Evolutionary conservation across 2,888 invertebrate genomes (phyloP).

Genomic region (Drosophila helvetica): DNA sequence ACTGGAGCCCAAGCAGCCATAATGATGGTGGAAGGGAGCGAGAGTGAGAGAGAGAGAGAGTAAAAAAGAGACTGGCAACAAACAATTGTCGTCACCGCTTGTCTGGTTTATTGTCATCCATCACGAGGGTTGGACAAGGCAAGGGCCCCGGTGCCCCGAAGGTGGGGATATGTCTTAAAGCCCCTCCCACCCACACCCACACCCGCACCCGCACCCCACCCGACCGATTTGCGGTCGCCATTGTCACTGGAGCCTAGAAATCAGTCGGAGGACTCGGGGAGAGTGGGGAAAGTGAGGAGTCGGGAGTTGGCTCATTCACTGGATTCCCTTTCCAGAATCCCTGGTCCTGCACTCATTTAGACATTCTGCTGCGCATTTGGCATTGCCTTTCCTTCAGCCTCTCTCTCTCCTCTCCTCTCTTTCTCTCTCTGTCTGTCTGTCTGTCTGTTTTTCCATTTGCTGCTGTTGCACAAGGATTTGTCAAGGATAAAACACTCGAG

Average conservation of each 20-base stretch:
- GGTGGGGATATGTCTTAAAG: conserved; percentile 23
- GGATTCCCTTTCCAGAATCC: conserved; percentile 12
- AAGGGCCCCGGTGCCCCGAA: background rate
- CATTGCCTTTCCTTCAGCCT: conserved; percentile 39
- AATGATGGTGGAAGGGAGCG: conserved; percentile 11
- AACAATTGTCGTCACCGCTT: conserved; percentile 49
- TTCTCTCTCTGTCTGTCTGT: conserved; percentile 1
- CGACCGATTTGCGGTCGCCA: conserved; percentile 44
- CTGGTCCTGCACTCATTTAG: conserved; percentile 63
- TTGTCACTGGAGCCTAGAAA: conserved; percentile 44
- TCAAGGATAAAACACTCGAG: conserved; percentile 75
- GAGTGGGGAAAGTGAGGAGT: conserved; percentile 11
- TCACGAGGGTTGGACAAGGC: conserved; percentile 18
- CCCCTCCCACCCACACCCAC: background rate
- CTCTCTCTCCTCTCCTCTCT: conserved; percentile 6
- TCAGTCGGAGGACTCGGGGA: conserved; percentile 5
- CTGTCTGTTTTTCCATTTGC: conserved; percentile 9
- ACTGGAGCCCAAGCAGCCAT: background rate
- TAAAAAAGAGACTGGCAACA: conserved; percentile 15
- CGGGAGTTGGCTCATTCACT: conserved; percentile 34
- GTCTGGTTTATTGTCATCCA: conserved; percentile 44
- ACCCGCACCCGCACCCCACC: too few species aligned
- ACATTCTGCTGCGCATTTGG: conserved; percentile 68
- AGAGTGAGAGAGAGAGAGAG: background rate
- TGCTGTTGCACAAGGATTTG: conserved; percentile 69